These are phyloP conservation scores for Aelia acuminata DNA, from an alignment of 2,888 invertebrate genomes.

Conservation along the genomic window DNA sequence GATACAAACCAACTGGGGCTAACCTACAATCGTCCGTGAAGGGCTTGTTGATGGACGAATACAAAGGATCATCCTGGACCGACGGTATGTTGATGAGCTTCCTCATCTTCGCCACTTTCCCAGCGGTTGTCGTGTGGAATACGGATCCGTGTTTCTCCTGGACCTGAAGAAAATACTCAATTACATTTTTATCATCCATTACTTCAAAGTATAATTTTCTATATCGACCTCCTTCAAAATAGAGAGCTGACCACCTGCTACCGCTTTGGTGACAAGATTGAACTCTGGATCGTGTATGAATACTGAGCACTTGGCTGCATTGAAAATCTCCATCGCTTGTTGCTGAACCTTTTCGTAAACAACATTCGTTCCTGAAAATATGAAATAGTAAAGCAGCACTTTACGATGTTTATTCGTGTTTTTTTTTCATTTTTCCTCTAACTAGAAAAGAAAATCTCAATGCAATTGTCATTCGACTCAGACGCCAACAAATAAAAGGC, in stretches of 20 bases:
- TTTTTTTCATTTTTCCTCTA: too few species aligned
- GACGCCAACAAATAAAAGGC: too few species aligned
- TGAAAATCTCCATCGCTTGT: not conserved
- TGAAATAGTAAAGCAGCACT: too few species aligned
- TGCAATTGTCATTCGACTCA: too few species aligned
- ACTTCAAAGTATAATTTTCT: not conserved
- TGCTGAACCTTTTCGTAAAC: constrained; percentile 10
- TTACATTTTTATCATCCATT: not conserved
- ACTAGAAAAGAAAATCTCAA: too few species aligned
- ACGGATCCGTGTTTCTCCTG: not conserved
- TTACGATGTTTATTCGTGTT: too few species aligned
- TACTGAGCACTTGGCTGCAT: not conserved
- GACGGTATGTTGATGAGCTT: not conserved
- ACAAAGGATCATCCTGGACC: not conserved
- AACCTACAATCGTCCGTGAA: not conserved
- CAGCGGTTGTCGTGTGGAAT: not conserved
- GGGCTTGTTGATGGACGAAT: not conserved
- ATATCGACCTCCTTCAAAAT: not conserved
- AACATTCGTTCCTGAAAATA: not conserved
- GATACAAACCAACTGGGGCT: not conserved
- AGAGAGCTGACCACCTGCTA: not conserved
- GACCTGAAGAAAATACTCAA: not conserved
- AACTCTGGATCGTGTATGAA: not conserved
- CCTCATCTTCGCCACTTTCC: not conserved
- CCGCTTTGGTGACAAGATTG: not conserved